phyloP scores from a whole-genome alignment of 2,888 invertebrate genomes.

The Agriopis aurantiaria region DNA sequence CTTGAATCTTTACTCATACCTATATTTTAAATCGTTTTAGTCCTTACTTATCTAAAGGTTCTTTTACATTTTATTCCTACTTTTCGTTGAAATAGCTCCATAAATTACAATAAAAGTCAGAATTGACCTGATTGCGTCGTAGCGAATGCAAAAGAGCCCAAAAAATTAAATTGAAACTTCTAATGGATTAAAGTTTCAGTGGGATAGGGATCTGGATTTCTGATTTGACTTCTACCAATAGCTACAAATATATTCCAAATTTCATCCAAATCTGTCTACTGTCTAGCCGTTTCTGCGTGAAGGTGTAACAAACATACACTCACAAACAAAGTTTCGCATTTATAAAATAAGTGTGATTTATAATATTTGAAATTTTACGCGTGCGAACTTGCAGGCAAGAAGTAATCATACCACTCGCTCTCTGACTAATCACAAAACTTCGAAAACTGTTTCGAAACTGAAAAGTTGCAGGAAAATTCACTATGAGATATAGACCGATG shows the following conservation, averaged over 20 bases:
- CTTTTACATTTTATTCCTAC: slow-evolving; percentile 3
- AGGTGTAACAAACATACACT: no score
- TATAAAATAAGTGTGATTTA: no score
- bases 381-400: no score
- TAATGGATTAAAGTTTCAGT: slow-evolving; percentile 31
- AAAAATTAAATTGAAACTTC: slow-evolving; percentile 31
- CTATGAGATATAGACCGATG: no score
- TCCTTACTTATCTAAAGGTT: slow-evolving; percentile 2
- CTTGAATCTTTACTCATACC: background rate
- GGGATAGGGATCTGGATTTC: background rate
- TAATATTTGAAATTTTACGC: no score
- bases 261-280: no score
- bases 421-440: no score
- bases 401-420: no score
- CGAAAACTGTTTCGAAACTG: no score
- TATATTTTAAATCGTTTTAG: slow-evolving; percentile 15
- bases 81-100: slow-evolving; percentile 25
- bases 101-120: slow-evolving; percentile 37
- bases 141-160: slow-evolving; percentile 25
- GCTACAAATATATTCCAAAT: background rate
- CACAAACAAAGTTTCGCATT: no score
- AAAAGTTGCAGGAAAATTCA: no score
- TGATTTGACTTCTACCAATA: slow-evolving; percentile 8
- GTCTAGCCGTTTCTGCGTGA: no score
- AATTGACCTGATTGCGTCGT: slow-evolving; percentile 34